Base-by-base conservation (phyloP, 1,140 invertebrate species). In the Bombus superbus region DNA sequence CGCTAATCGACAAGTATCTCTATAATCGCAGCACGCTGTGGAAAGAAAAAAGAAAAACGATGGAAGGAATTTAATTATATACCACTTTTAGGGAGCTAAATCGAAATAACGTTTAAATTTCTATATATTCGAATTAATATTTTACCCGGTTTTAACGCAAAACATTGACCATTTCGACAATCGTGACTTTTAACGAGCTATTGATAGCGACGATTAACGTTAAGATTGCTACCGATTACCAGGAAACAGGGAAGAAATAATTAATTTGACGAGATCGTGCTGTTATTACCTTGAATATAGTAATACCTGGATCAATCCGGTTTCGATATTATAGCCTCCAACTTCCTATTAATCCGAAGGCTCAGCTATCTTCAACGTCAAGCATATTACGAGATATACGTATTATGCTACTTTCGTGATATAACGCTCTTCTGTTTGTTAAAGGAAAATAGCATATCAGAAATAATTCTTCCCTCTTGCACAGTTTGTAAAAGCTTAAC, bases 201-300 rank as follows among this genome's bases (percentile, higher is more conserved):
- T 47, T 35, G 42, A 42, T 32, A 32, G 42, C 28, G 18, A 18
- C 72, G 42, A 74, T 74, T 74, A 74, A 74, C 28, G 9, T 74
- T n/a, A 74, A 32, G 42, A 74, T 35, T 1, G 40, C 72, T 32
- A 32, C 42, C 13, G 44, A 74, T 74, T 74, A 35, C 72, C n/a
- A 10, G 28, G 42, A 5, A 74, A 32, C 72, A 2, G 42, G 42
- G 72, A 47, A 74, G 72, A 47, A 74, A 74, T 74, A 74, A 74
- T 74, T 74, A 74, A 74, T 74, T 74, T 42, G n/a, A 74, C 5
- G 72, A 74, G 42, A 74, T 25, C n/a, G 13, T 32, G 72, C 28
- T 28, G 44, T 75, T 35, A 32, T 57, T 53, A 25, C 44, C 32
- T 75, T 38, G 22, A 32, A 53, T 38, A 15, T 25, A 75, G n/a